A percentile compares a stretch with the other conserved stretches of the same genome.
These are phyloP conservation scores for Crotalus viridis DNA, from an alignment of 2,113 vertebrate species.

Conservation along the genomic window DNA sequence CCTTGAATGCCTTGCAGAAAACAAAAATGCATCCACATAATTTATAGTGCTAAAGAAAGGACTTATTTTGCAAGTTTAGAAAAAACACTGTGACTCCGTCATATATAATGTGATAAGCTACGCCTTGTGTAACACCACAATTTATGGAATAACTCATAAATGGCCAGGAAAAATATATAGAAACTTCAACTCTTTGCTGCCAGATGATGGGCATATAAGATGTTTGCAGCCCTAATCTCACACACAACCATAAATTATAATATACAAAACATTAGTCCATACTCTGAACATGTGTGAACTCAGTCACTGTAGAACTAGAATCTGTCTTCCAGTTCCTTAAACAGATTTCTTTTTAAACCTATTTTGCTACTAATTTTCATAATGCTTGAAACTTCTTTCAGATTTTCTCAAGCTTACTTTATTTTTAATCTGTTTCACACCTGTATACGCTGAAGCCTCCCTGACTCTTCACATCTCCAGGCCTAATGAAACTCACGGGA, in stretches of 20 bases:
- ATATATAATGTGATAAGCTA: neutral
- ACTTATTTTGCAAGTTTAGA: neutral
- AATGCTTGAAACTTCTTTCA: neutral
- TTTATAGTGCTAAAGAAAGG: neutral
- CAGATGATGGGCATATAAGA: neutral
- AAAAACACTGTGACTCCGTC: neutral
- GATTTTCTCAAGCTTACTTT: neutral
- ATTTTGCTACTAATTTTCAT: neutral
- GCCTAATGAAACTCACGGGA: neutral
- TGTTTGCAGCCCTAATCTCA: neutral
- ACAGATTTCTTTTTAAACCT: neutral
- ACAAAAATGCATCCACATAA: neutral
- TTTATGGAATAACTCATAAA: neutral
- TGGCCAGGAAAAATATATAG: neutral
- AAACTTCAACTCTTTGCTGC: neutral
- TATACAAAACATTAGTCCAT: neutral
- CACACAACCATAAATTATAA: neutral
- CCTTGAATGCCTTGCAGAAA: neutral
- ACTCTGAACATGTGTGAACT: neutral
- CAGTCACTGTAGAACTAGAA: neutral
- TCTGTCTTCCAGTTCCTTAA: neutral
- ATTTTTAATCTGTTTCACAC: neutral
- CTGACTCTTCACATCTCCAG: neutral
- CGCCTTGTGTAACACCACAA: neutral
- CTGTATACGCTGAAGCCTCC: neutral